These are phyloP conservation scores for Diabrotica undecimpunctata DNA, from an alignment of 1,140 invertebrate species.

Conservation along the genomic window DNA sequence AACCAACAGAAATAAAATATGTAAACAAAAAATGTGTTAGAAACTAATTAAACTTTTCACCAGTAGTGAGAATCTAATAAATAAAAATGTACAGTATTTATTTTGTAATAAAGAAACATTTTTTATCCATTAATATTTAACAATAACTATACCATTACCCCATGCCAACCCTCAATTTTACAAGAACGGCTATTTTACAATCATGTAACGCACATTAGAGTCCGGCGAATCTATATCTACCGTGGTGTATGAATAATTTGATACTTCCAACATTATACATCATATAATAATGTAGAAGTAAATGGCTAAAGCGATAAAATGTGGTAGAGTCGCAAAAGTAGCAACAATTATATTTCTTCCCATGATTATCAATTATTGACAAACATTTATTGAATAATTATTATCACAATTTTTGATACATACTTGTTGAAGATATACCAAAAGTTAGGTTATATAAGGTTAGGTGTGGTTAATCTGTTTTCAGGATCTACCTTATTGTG, in stretches of 20 bases:
- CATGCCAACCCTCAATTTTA: conserved; percentile 40
- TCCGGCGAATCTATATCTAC: not conserved
- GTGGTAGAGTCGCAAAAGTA: no score
- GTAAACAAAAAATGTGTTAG: conserved; percentile 44
- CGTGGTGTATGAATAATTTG: not conserved
- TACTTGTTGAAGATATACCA: no score
- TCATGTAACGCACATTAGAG: conserved; percentile 26
- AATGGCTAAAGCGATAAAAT: no score
- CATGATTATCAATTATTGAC: no score
- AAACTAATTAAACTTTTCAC: conserved; percentile 44
- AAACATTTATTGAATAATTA: no score
- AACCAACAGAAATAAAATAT: conserved; percentile 47
- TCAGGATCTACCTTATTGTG: no score
- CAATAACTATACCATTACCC: conserved; percentile 43
- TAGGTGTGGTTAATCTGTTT: no score
- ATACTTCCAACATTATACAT: no score
- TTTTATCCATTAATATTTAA: conserved; percentile 41
- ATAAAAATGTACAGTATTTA: conserved; percentile 43
- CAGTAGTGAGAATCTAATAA: conserved; percentile 44
- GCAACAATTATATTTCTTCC: no score
- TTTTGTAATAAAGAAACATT: conserved; percentile 34
- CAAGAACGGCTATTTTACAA: conserved; percentile 39
- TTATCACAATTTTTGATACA: no score
- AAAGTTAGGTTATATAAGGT: no score
- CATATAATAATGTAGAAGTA: no score